Conservation (phyloP, 1,140 invertebrate species). For the Euura lappo region DNA sequence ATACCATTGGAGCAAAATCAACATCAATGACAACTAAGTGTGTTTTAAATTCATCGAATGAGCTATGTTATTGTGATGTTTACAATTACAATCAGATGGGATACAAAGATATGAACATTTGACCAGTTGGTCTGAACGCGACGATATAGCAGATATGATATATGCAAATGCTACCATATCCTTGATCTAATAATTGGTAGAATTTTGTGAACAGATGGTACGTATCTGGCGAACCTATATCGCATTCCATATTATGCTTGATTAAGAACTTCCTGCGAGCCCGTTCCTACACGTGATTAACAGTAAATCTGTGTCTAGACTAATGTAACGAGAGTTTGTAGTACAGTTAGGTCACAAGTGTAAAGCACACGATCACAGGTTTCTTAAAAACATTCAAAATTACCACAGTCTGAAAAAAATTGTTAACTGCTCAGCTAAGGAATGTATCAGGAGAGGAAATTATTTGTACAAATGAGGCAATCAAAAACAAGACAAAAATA, state of each 20-base stretch:
- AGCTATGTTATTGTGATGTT: neutral
- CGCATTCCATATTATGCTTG: slow-evolving; percentile 1
- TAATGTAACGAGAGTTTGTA: neutral
- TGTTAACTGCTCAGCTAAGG: no score
- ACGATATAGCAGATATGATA: neutral
- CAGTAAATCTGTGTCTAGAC: neutral
- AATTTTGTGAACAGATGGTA: neutral
- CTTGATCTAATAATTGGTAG: neutral
- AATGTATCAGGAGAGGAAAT: no score
- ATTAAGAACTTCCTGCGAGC: slow-evolving; percentile 4
- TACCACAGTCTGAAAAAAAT: no score
- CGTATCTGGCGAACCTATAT: neutral
- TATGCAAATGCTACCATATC: neutral
- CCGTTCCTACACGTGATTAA: slow-evolving; percentile 6
- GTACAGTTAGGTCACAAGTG: no score
- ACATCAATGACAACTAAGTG: no score
- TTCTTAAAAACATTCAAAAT: no score
- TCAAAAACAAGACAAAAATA: neutral
- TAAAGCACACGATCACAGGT: no score
- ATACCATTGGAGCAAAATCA: neutral
- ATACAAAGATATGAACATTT: no score
- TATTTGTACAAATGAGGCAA: no score
- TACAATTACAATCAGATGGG: neutral
- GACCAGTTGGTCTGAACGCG: neutral
- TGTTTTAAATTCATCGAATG: no score